phyloP scores from a whole-genome alignment of 1,140 invertebrate genomes.

The Bombus turneri region DNA sequence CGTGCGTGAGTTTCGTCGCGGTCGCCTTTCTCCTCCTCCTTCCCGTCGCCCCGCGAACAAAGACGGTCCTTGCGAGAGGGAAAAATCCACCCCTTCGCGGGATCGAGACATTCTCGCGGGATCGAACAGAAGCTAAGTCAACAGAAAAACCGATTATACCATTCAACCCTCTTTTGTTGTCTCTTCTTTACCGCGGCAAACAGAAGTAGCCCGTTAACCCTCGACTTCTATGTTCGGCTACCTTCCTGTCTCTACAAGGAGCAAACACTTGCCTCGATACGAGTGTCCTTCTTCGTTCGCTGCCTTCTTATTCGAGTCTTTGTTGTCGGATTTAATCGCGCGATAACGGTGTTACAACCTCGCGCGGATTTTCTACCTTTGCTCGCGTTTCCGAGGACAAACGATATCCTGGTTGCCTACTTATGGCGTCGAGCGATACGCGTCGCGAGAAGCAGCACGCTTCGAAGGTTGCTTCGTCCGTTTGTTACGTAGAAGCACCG shows the following conservation, averaged over 20 bases:
- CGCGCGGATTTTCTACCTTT: too few relatives aligned
- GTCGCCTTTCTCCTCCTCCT: not conserved
- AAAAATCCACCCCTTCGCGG: not conserved
- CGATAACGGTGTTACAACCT: not conserved
- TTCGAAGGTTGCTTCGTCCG: not conserved
- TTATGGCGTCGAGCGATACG: not conserved
- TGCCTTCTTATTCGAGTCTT: not conserved
- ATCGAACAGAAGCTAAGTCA: conserved; percentile 10
- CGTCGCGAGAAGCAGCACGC: too few relatives aligned
- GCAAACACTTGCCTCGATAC: not conserved
- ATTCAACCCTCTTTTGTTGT: conserved; percentile 6
- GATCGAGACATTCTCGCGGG: not conserved
- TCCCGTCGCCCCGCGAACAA: not conserved
- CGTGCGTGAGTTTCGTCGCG: not conserved
- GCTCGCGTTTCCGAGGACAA: not conserved
- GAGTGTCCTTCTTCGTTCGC: not conserved
- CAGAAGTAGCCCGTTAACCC: not conserved
- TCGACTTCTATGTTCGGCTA: not conserved
- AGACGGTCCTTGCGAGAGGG: not conserved
- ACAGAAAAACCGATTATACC: conserved; percentile 22
- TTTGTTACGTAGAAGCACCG: not conserved
- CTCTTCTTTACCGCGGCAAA: not conserved
- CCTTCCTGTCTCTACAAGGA: not conserved
- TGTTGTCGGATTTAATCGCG: not conserved
- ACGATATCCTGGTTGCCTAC: not conserved